These are phyloP conservation scores for Entomobrya multifasciata DNA, from an alignment of 2,888 invertebrate species.

Conservation along the genomic window DNA sequence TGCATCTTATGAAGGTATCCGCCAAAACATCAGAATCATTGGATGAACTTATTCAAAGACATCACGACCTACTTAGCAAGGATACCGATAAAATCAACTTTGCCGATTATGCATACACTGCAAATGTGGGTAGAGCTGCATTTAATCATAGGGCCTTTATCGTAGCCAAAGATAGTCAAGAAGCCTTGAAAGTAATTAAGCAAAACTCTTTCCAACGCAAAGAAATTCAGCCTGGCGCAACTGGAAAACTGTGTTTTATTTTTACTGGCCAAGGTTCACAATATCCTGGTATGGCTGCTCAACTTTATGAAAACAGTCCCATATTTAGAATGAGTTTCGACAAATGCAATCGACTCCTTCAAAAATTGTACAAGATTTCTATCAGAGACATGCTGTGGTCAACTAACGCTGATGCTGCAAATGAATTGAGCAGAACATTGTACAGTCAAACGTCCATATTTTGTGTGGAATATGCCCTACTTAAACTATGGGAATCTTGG, in stretches of 20 bases:
- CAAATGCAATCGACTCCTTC: conserved; percentile 48
- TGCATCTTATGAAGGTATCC: conserved; percentile 55
- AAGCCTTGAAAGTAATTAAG: conserved; percentile 10
- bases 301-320: conserved; percentile 54
- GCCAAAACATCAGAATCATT: conserved; percentile 60
- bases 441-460: conserved; percentile 72
- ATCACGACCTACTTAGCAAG: not conserved
- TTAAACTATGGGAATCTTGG: conserved; percentile 68
- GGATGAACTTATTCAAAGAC: not conserved
- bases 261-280: conserved; percentile 70
- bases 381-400: conserved; percentile 52
- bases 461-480: no score
- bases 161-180: conserved; percentile 16
- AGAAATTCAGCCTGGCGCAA: not conserved
- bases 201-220: not conserved
- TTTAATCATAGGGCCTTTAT: conserved; percentile 54
- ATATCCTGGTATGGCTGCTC: conserved; percentile 56
- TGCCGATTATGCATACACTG: conserved; percentile 44
- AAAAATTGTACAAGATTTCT: conserved; percentile 39
- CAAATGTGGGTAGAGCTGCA: conserved; percentile 56
- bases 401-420: not conserved
- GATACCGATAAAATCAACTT: not conserved
- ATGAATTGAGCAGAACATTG: conserved; percentile 58
- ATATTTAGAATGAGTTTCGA: conserved; percentile 59
- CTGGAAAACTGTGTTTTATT: conserved; percentile 45